These are phyloP conservation scores for Cheilosia pagana DNA, from an alignment of 2,888 invertebrate species.

Conservation along the genomic window DNA sequence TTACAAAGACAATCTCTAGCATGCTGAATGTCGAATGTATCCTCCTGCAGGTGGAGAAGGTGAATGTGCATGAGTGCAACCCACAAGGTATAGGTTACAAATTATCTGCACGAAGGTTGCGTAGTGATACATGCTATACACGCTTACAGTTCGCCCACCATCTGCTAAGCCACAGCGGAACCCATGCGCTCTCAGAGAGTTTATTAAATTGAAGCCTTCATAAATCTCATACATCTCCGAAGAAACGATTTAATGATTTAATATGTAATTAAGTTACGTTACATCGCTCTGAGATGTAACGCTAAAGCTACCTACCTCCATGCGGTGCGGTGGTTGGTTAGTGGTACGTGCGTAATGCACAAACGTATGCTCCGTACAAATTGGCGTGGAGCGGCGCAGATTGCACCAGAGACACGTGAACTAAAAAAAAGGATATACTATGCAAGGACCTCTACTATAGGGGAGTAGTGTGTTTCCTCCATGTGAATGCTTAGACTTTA, in stretches of 20 bases:
- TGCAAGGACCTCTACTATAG: conserved; percentile 41
- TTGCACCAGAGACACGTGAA: conserved; percentile 30
- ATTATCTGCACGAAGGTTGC: conserved; percentile 39
- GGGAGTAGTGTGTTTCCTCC: conserved; percentile 11
- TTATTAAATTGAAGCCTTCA: conserved; percentile 58
- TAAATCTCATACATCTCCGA: conserved; percentile 35
- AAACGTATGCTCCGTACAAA: conserved; percentile 36
- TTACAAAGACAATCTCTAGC: conserved; percentile 6
- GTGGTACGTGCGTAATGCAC: conserved; percentile 52
- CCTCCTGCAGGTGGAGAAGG: neutral
- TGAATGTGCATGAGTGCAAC: conserved; percentile 21
- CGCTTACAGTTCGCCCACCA: conserved; percentile 2
- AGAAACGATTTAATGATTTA: conserved; percentile 61
- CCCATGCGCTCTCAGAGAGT: conserved; percentile 6
- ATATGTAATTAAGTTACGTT: conserved; percentile 30
- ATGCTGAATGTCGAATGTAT: neutral
- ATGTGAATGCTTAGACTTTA: conserved; percentile 15
- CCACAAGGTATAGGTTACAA: conserved; percentile 40
- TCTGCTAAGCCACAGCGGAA: neutral
- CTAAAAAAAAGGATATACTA: conserved; percentile 15
- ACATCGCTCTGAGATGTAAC: neutral
- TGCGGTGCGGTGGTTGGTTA: neutral
- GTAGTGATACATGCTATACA: conserved; percentile 40
- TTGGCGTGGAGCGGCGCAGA: conserved; percentile 40
- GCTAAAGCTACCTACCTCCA: neutral